Evolutionary conservation across 2,888 invertebrate species (phyloP).

Genomic region (Nymphalis urticae): DNA sequence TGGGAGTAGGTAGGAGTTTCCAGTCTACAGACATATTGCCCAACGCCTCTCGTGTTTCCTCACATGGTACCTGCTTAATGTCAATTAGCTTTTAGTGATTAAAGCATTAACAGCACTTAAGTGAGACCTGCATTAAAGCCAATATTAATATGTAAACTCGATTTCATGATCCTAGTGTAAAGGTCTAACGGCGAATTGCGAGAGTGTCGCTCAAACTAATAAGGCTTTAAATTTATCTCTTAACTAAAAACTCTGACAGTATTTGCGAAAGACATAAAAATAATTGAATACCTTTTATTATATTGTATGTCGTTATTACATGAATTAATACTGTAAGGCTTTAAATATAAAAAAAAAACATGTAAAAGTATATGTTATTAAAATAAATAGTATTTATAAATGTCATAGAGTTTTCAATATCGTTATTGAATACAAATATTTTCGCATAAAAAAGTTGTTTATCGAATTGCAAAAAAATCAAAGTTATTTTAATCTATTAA

Average conservation of each 20-base stretch:
- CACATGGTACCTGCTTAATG: conserved; percentile 36
- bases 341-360: too few species aligned
- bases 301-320: too few species aligned
- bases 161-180: conserved; percentile 32
- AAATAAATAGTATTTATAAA: too few species aligned
- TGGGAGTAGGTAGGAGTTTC: conserved; percentile 6
- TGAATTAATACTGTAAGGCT: too few species aligned
- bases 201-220: conserved; percentile 9
- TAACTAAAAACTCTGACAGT: neutral
- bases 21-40: conserved; percentile 2
- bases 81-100: conserved; percentile 55
- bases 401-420: too few species aligned
- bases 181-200: conserved; percentile 22
- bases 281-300: neutral
- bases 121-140: conserved; percentile 44
- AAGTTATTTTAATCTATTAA: conserved; percentile 30
- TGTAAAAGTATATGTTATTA: too few species aligned
- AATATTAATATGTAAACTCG: conserved; percentile 43
- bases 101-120: conserved; percentile 39
- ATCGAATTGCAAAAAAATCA: conserved; percentile 16
- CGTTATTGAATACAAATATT: too few species aligned
- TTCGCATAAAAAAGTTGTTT: neutral
- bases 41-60: neutral
- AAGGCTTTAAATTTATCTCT: conserved; percentile 3
- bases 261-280: conserved; percentile 2